Conservation (phyloP, 2,113 vertebrate species). For the Tetrao urogallus region DNA sequence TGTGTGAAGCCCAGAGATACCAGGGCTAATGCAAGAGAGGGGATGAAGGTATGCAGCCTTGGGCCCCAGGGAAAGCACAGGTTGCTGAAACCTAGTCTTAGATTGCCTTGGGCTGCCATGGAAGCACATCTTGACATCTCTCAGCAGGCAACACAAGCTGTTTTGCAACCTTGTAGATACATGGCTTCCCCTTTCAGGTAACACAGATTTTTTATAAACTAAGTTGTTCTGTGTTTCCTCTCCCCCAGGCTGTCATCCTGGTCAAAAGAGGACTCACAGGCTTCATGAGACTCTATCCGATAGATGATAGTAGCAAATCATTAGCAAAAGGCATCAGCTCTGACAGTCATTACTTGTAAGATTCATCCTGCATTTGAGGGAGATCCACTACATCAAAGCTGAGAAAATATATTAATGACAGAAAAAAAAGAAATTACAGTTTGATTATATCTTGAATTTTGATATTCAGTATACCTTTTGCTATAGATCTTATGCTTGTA, state of each 20-base stretch:
- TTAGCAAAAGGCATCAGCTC: constrained; percentile 20
- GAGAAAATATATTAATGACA: constrained; percentile 28
- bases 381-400: constrained; percentile 16
- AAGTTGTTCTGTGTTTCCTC: neutral
- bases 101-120: neutral
- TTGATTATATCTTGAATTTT: neutral
- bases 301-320: neutral
- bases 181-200: neutral
- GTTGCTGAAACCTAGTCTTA: neutral
- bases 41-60: neutral
- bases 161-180: neutral
- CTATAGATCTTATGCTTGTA: neutral
- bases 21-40: neutral
- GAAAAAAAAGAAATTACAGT: neutral
- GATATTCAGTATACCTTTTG: neutral
- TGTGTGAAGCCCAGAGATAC: neutral
- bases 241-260: neutral
- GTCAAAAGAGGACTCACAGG: neutral
- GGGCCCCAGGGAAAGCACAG: neutral
- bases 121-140: neutral
- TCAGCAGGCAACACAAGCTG: neutral
- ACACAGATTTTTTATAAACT: neutral
- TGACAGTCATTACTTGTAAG: neutral
- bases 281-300: constrained; percentile 4
- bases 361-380: neutral